Evolutionary conservation across 2,797 vertebrate genomes (phyloP).

Genomic region (Pantherophis vulpinus): DNA sequence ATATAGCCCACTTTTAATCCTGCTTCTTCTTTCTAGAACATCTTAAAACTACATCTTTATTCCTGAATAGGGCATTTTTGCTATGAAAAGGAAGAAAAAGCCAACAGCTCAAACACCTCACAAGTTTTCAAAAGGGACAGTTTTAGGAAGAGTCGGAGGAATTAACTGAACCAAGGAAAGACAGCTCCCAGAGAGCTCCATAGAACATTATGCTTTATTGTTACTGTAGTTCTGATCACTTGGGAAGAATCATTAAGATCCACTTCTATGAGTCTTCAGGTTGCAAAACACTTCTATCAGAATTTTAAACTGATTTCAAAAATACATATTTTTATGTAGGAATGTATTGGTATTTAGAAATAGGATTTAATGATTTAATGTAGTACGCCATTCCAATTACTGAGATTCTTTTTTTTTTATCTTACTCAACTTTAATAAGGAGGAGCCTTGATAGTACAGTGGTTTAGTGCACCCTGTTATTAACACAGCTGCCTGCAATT

Average conservation of each 20-base stretch:
- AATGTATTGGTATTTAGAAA: not conserved
- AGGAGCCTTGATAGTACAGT: too few species aligned
- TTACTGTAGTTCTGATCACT: not conserved
- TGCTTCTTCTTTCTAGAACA: not conserved
- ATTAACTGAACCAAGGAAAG: not conserved
- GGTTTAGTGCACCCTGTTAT: too few species aligned
- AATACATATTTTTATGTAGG: not conserved
- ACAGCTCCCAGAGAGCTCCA: not conserved
- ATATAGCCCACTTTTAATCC: not conserved
- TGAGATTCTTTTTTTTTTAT: not conserved
- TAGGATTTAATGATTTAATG: not conserved
- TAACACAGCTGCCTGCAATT: too few species aligned
- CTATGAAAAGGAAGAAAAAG: not conserved
- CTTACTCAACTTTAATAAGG: not conserved
- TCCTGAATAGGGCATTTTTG: not conserved
- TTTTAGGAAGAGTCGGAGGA: not conserved
- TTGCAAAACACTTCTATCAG: not conserved
- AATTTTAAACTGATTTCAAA: not conserved
- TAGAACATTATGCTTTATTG: not conserved
- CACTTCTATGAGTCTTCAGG: not conserved
- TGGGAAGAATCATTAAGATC: not conserved
- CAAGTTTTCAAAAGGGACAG: not conserved
- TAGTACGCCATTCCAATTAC: not conserved
- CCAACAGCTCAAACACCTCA: not conserved
- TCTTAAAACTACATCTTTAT: not conserved